Conservation (phyloP, 1,140 invertebrate species). For the Homalodisca vitripennis region DNA sequence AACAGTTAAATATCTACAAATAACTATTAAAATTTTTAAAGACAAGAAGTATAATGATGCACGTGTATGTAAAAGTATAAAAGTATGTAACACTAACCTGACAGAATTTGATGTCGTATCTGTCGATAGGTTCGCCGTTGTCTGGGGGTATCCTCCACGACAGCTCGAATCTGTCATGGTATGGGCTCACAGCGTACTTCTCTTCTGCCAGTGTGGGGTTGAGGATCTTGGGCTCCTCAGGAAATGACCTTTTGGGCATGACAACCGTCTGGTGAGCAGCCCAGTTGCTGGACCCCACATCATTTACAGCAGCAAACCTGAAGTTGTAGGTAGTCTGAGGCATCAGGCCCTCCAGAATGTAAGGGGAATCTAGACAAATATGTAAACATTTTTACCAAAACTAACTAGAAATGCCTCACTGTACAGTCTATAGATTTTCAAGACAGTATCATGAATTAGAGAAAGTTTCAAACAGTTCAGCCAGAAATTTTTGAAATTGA, state of each 20-base stretch:
- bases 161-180: constrained; percentile 73
- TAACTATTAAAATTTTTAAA: too few relatives aligned
- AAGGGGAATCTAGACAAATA: constrained; percentile 63
- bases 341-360: constrained; percentile 75
- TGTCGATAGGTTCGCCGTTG: constrained; percentile 85
- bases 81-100: constrained; percentile 62
- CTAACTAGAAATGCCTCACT: too few relatives aligned
- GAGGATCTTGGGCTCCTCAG: constrained; percentile 58
- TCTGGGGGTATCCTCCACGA: constrained; percentile 80
- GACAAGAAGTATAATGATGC: too few relatives aligned
- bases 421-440: too few relatives aligned
- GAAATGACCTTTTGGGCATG: constrained; percentile 57
- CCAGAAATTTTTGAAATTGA: too few relatives aligned
- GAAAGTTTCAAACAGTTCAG: too few relatives aligned
- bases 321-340: constrained; percentile 82
- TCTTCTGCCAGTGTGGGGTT: constrained; percentile 41
- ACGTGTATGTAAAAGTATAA: neutral
- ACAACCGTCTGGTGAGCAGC: constrained; percentile 54
- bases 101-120: constrained; percentile 78
- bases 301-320: constrained; percentile 79
- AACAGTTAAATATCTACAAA: too few relatives aligned
- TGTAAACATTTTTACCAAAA: too few relatives aligned
- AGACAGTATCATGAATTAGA: too few relatives aligned
- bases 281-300: constrained; percentile 78
- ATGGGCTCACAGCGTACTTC: constrained; percentile 52